phyloP scores from a whole-genome alignment of 2,113 vertebrate genomes.

The Megaleporinus macrocephalus region DNA sequence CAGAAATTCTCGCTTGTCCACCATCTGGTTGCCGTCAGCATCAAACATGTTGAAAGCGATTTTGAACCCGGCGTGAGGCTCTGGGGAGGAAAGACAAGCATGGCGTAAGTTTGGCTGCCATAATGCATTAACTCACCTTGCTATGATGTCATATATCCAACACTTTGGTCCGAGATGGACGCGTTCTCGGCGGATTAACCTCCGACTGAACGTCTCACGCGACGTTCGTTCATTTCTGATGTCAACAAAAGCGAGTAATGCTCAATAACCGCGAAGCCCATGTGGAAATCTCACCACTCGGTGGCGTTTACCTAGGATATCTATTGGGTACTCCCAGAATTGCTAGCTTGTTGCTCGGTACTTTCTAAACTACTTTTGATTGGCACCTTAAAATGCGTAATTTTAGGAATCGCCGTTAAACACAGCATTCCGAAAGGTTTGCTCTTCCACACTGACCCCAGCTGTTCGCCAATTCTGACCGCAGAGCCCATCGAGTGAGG shows the following conservation, averaged over 20 bases:
- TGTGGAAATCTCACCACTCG: too few relatives aligned
- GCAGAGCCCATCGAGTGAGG: not conserved
- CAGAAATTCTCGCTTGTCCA: conserved; percentile 98
- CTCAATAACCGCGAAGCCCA: too few relatives aligned
- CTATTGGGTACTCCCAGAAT: too few relatives aligned
- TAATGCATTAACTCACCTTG: not conserved
- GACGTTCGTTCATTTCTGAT: too few relatives aligned
- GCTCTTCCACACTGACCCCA: not conserved
- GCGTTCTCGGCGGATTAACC: not conserved
- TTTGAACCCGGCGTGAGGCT: conserved; percentile 97
- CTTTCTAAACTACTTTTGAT: too few relatives aligned
- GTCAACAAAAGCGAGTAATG: too few relatives aligned
- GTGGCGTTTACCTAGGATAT: too few relatives aligned
- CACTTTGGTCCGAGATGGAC: not conserved
- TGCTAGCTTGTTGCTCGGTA: too few relatives aligned
- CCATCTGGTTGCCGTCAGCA: conserved; percentile 98
- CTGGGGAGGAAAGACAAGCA: conserved; percentile 75
- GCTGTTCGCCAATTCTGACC: not conserved
- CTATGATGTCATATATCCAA: conserved; percentile 4
- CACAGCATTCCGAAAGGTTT: too few relatives aligned
- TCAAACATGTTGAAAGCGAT: conserved; percentile 99
- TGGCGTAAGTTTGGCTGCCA: conserved; percentile 5
- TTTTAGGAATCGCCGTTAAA: too few relatives aligned
- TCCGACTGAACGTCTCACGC: too few relatives aligned
- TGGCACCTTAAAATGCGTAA: too few relatives aligned